Conservation (phyloP, 2,888 invertebrate species). For the Steromphala cineraria region DNA sequence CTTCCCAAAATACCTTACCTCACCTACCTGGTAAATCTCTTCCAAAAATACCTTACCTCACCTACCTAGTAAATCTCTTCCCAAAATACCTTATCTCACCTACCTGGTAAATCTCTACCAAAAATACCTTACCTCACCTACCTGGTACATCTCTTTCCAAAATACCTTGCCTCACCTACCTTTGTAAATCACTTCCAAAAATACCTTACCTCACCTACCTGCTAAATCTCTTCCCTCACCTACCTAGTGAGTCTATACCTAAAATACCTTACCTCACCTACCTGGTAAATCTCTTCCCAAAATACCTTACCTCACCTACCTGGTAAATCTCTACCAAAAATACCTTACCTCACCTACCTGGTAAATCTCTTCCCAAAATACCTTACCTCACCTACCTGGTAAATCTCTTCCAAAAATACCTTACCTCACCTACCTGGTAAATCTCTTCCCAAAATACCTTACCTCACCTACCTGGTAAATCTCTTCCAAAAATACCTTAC, state of each 20-base stretch:
- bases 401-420: not conserved
- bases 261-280: not conserved
- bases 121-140: constrained; percentile 73
- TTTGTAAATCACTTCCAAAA: not conserved
- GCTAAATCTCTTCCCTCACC: constrained; percentile 72
- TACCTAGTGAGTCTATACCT: constrained; percentile 62
- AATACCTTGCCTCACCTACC: not conserved
- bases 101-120: constrained; percentile 70
- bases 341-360: constrained; percentile 71
- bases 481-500: not conserved
- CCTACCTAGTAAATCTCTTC: not conserved
- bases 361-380: constrained; percentile 50
- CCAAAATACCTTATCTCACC: not conserved
- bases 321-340: constrained; percentile 72
- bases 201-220: constrained; percentile 59
- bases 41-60: not conserved
- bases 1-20: constrained; percentile 73
- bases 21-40: constrained; percentile 68
- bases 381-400: not conserved
- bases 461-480: not conserved
- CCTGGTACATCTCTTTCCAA: constrained; percentile 59
- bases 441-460: not conserved
- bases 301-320: no score
- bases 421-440: not conserved
- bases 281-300: not conserved